Evolutionary conservation across 64 coral and sea anemone species (phyloP), one percentile per base, ranked within the genome.

Genomic region (Anthopleura sola): DNA sequence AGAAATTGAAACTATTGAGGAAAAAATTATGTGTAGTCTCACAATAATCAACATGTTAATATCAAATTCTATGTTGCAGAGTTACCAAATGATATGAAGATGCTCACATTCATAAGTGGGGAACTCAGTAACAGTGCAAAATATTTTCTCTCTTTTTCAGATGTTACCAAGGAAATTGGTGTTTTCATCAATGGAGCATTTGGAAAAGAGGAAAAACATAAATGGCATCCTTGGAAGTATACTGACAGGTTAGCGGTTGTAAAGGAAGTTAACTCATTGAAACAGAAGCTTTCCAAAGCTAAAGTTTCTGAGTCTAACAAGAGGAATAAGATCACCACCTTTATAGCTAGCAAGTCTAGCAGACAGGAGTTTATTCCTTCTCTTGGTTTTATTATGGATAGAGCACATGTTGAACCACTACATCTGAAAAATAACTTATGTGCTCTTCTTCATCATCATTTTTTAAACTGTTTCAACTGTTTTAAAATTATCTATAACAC

Each of bases 71-170:
- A 76, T 32, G 46, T 91, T 48, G 17, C 77, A n/a, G 90, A 92
- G 60, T 36, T 92, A 6, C 90, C 90, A 68, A 92, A 92, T 74
- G 85, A 92, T 78, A 92, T 92, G 90, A 92, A 92, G 32, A 87
- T 92, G 90, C 31, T 92, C 3, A 33, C 44, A 33, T 92, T 92
- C 47, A 21, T 92, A 16, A 24, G 6, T 60, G 85, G 85, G n/a
- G 90, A 87, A 76, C 78, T 83, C 13, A 87, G 47, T 77, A 87
- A 92, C 60, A 82, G 84, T 47, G 57, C 78, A 40, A 82, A 57
- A n/a, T 87, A 60, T 81, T 92, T 87, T 23, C 87, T 49, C 37
- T 83, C 85, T 50, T 92, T 92, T 87, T 57, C 85, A 66, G 78
- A 87, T 87, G 90, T 92, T 31, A 29, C 66, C 37, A 39, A 33